A percentile compares a stretch with the other conserved stretches of the same genome.
Evolutionary conservation across 35 echinoderm and acorn worm species (phyloP).

Genomic region (Ophiothrix spiculata): DNA sequence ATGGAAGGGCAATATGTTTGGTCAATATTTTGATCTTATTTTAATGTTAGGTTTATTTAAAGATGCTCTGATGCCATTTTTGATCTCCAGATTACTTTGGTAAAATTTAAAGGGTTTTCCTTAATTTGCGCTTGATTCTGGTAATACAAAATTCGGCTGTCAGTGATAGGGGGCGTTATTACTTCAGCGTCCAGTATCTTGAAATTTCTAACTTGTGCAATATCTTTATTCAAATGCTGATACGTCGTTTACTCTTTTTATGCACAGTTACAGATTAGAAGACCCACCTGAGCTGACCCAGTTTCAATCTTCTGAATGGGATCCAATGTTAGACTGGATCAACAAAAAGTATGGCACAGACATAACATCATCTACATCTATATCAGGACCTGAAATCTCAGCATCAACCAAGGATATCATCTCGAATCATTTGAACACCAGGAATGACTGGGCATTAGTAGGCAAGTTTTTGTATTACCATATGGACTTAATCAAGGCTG

Average conservation of each 20-base stretch:
- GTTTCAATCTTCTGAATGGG: slow-evolving; percentile 77
- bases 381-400: slow-evolving; percentile 69
- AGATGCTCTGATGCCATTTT: no score
- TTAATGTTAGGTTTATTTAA: no score
- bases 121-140: no score
- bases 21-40: no score
- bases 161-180: no score
- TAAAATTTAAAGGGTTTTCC: no score
- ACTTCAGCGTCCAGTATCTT: no score
- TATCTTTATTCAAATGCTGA: not conserved
- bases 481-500: no score
- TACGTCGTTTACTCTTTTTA: not conserved
- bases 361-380: slow-evolving; percentile 59
- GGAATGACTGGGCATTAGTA: slow-evolving; percentile 81
- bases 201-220: no score
- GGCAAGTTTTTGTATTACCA: slow-evolving; percentile 37
- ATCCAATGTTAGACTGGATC: slow-evolving; percentile 85
- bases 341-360: slow-evolving; percentile 77
- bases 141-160: no score
- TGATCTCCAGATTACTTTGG: no score
- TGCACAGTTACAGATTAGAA: slow-evolving; percentile 75
- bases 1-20: no score
- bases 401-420: slow-evolving; percentile 44
- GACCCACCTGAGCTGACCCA: slow-evolving; percentile 73
- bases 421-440: slow-evolving; percentile 59